Evolutionary conservation across 2,888 invertebrate species (phyloP).

Genomic region (Chrysolina oricalcia): DNA sequence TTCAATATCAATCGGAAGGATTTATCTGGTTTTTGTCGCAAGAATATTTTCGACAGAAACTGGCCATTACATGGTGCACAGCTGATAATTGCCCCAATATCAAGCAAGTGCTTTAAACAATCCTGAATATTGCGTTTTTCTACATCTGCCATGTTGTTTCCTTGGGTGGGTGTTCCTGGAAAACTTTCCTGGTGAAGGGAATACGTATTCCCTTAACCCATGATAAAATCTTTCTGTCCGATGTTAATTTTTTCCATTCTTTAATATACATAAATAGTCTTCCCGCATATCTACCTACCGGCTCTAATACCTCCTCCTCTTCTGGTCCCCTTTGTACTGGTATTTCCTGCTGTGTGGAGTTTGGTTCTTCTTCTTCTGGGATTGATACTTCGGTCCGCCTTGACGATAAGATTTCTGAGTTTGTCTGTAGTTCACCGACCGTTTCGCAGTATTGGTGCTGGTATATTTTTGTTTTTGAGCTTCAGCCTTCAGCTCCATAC

Average conservation of each 20-base stretch:
- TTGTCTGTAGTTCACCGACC: slow-evolving; percentile 30
- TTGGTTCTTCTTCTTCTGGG: slow-evolving; percentile 25
- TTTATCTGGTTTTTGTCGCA: neutral
- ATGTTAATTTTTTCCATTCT: neutral
- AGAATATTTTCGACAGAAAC: slow-evolving; percentile 42
- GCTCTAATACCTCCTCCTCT: slow-evolving; percentile 10
- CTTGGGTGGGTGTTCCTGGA: neutral
- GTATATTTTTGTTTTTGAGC: neutral
- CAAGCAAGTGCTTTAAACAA: slow-evolving; percentile 23
- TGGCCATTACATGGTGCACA: slow-evolving; percentile 35
- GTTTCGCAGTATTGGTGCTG: neutral
- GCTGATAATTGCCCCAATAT: slow-evolving; percentile 38
- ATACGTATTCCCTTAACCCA: slow-evolving; percentile 34
- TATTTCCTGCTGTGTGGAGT: slow-evolving; percentile 11
- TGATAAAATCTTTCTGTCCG: slow-evolving; percentile 28
- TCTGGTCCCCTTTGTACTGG: slow-evolving; percentile 12
- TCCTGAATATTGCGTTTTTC: neutral
- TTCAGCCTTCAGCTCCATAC: neutral
- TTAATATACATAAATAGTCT: neutral
- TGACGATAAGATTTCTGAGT: neutral
- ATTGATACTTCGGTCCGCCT: slow-evolving; percentile 35
- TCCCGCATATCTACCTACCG: slow-evolving; percentile 2
- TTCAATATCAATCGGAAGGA: slow-evolving; percentile 32
- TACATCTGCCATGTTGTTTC: slow-evolving; percentile 21
- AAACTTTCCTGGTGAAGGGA: slow-evolving; percentile 27